Percentiles rank a stretch among this genome's conserved stretches.
Evolutionary conservation across 2,888 invertebrate genomes (phyloP).

Genomic region (Aspidapion aeneum): DNA sequence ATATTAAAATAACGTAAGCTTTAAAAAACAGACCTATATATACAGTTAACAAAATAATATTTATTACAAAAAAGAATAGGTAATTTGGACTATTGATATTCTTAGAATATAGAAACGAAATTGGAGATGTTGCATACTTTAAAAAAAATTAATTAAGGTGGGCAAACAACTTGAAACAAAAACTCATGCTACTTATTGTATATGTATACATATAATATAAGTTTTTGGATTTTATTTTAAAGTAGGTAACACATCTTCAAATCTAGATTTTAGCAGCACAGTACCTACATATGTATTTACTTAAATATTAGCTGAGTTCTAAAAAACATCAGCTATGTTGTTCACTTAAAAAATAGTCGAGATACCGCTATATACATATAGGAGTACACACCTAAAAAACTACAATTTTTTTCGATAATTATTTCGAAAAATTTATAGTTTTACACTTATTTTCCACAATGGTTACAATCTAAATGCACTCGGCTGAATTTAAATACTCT

Average conservation of each 20-base stretch:
- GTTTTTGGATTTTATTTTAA: no score
- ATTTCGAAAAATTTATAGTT: constrained; percentile 34
- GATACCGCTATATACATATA: no score
- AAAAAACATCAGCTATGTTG: neutral
- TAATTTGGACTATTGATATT: constrained; percentile 33
- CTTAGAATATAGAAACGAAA: no score
- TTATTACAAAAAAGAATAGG: constrained; percentile 39
- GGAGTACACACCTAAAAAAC: constrained; percentile 26
- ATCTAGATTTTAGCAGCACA: constrained; percentile 37
- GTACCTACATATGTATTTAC: constrained; percentile 38
- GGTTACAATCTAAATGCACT: constrained; percentile 38
- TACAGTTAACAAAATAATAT: constrained; percentile 30
- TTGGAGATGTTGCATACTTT: no score
- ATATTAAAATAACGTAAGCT: constrained; percentile 34
- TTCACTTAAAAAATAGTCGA: neutral
- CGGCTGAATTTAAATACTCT: constrained; percentile 12
- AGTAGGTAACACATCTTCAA: no score
- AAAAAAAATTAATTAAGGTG: no score
- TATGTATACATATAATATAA: no score
- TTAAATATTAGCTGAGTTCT: neutral
- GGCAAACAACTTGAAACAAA: no score
- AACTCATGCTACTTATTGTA: no score
- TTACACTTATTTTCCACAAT: constrained; percentile 36
- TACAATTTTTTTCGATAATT: constrained; percentile 39
- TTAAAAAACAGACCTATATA: constrained; percentile 27